A percentile compares a stretch with the other conserved stretches of the same genome.
phyloP scores from a whole-genome alignment of 2,113 vertebrate species.

The Heliornis fulica region DNA sequence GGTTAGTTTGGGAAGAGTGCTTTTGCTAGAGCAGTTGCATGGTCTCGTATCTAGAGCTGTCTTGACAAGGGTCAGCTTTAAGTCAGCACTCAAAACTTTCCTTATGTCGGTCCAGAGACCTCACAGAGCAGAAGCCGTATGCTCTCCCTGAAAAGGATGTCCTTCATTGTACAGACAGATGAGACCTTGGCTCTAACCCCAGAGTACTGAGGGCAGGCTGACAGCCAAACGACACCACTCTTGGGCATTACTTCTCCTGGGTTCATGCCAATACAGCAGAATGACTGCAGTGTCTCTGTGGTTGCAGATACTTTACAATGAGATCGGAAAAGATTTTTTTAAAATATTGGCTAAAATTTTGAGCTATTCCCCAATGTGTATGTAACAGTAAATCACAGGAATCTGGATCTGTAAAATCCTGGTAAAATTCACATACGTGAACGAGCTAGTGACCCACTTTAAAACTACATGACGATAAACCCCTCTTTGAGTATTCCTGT shows the following conservation, averaged over 20 bases:
- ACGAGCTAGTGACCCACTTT: too few relatives aligned
- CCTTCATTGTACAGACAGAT: background rate
- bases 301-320: background rate
- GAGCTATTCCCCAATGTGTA: background rate
- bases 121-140: accelerated
- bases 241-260: background rate
- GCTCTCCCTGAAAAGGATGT: too few relatives aligned
- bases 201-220: background rate
- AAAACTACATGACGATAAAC: too few relatives aligned
- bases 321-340: background rate
- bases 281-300: background rate
- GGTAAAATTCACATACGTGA: background rate
- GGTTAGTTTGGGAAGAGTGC: background rate
- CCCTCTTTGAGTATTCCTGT: too few relatives aligned
- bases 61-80: background rate
- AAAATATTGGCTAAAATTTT: background rate
- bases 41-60: background rate
- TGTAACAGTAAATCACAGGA: background rate
- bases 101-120: background rate
- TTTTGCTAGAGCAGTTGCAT: background rate
- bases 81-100: background rate
- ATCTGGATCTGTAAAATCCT: background rate
- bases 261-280: background rate
- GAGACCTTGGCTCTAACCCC: background rate
- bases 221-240: background rate